A percentile compares a stretch with the other conserved stretches of the same genome.
phyloP scores from a whole-genome alignment of 1,140 invertebrate species.

The Galleria mellonella region DNA sequence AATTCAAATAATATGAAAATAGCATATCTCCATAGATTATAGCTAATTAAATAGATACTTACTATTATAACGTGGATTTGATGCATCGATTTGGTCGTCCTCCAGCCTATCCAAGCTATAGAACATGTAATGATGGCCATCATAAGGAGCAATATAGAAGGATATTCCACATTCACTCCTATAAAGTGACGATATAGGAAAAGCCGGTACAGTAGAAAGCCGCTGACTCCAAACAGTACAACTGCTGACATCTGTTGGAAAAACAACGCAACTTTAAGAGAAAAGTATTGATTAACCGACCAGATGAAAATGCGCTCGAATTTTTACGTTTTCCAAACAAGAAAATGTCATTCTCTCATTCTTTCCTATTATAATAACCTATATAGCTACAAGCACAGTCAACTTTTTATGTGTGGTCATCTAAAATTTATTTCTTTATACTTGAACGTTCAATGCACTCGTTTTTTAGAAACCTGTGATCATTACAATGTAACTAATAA shows the following conservation, averaged over 20 bases:
- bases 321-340: conserved; percentile 7
- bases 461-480: not conserved
- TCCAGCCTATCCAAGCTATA: conserved; percentile 73
- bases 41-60: too few relatives aligned
- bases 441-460: conserved; percentile 25
- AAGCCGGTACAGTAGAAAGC: conserved; percentile 72
- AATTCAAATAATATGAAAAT: too few relatives aligned
- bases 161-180: conserved; percentile 63
- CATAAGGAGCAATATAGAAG: conserved; percentile 63
- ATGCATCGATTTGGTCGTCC: conserved; percentile 67
- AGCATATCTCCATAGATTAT: too few relatives aligned
- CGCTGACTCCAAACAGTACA: conserved; percentile 59
- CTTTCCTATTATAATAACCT: not conserved
- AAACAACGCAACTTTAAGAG: conserved; percentile 18
- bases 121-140: conserved; percentile 71
- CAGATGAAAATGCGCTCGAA: conserved; percentile 13
- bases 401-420: conserved; percentile 4
- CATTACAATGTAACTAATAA: not conserved
- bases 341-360: not conserved
- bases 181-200: conserved; percentile 69
- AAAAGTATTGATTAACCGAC: conserved; percentile 18
- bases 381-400: conserved; percentile 27
- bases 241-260: conserved; percentile 72
- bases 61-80: conserved; percentile 72
- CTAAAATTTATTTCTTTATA: conserved; percentile 10